Evolutionary conservation across 2,888 invertebrate species (phyloP), one percentile per base, ranked within the genome.

Genomic region (Steinernema carpocapsae): DNA sequence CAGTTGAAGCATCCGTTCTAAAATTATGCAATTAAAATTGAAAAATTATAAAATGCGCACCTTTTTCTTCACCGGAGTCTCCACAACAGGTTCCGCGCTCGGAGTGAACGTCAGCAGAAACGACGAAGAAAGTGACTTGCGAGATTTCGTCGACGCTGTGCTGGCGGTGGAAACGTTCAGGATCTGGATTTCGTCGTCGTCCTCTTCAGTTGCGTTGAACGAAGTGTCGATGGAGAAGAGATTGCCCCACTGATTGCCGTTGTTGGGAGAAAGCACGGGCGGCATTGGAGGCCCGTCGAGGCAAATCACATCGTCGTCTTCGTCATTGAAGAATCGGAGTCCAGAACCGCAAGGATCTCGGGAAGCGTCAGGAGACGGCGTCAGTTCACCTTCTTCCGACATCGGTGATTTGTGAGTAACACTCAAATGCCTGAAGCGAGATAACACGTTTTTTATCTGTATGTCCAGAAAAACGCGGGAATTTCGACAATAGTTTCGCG

Each of bases 1-100:
- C 64, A 64, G 64, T 64, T 64, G 64, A 64, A 64, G 64, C 64
- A 64, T 2, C 17, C 37, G 17, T 26, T 26, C 64, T 64, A 37
- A 37, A 37, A n/a, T n/a, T n/a, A n/a, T n/a, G 26, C 32, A 32
- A 26, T 56, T 19, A 4, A 37, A 32, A n/a, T 48, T 48, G 14
- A 17, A 48, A n/a, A n/a, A n/a, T n/a, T n/a, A n/a, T n/a, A n/a
- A n/a, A n/a, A n/a, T n/a, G n/a, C 64, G 14, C 6, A 64, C 64
- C 64, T 64, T 64, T 32, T 26, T 64, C 32, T 17, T 32, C 7
- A 29, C 22, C 4, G 17, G 64, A 26, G 56, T 56, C 22, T 29
- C 29, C 1, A 7, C 24, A 12, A 2, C 22, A 29, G 32, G 64
- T 32, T 64, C 32, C n/a, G 29, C 29, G 2, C 2, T 32, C 29